Evolutionary conservation across 2,113 vertebrate genomes (phyloP), one percentile per base, ranked within the genome.

Genomic region (Zosterops hypoxanthus): DNA sequence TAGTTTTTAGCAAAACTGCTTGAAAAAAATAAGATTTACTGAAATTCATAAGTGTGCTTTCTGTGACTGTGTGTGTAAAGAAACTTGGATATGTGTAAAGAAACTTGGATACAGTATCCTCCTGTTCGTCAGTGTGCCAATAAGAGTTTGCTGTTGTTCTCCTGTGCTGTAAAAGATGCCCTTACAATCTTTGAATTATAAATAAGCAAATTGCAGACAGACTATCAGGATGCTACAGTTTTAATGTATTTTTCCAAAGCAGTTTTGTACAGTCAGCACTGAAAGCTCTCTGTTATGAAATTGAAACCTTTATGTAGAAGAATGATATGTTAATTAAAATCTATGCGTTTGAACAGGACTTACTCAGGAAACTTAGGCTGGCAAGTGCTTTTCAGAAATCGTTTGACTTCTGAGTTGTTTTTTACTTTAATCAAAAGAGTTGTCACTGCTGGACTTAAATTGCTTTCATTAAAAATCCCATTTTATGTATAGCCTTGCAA

Each of bases 71-170:
- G 65, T 19, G 2, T 64, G 20, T 70, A 52, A 86, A 88, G 60
- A 86, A 56, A 34, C 68, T 65, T 75, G 76, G 18, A 34, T 76
- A 29, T 39, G 36, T 39, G 36, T 39, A 39, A 39, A 39, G 9
- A 39, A 56, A 34, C 68, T 65, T 71, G 76, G 18, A 34, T 76
- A 29, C 8, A 21, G 5, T 63, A 17, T 70, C 33, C 17, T 64
- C 19, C 9, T 72, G 2, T 56, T 84, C 4, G 1, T 56, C 26
- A 21, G 6, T 12, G 9, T 42, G n/a, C 41, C 33, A 29, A 0
- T 63, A 34, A 47, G 49, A 34, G 28, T 85, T 68, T 72, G 26
- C 10, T 44, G 28, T 50, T 5, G 1, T 33, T 91, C 14, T 20
- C 23, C 39, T 82, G 19, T 79, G 17, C 29, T 82, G 22, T 77